phyloP scores from a whole-genome alignment of 2,113 vertebrate species.

The Anas platyrhynchos region DNA sequence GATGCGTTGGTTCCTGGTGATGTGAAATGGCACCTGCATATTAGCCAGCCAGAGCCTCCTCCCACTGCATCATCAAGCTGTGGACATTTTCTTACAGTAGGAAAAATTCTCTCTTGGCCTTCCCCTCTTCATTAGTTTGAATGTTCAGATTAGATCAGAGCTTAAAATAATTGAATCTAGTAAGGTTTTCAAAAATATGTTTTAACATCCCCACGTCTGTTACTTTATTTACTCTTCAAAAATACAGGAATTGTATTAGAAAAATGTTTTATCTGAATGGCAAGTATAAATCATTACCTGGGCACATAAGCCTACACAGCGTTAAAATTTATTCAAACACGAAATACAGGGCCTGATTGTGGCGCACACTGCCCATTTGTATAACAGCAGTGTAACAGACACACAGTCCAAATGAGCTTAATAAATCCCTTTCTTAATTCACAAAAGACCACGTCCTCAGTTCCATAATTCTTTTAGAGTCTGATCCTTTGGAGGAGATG shows the following conservation, averaged over 20 bases:
- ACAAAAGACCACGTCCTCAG: conserved; percentile 57
- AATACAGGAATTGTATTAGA: background rate
- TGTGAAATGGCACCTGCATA: background rate
- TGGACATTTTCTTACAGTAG: background rate
- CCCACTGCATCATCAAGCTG: background rate
- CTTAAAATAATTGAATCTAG: background rate
- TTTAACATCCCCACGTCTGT: background rate
- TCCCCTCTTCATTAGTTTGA: background rate
- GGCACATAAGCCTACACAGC: conserved; percentile 27
- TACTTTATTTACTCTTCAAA: conserved; percentile 37
- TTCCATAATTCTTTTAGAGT: conserved; percentile 59
- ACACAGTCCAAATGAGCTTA: conserved; percentile 47
- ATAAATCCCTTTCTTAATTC: conserved; percentile 60
- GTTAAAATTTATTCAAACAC: conserved; percentile 26
- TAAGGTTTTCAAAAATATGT: background rate
- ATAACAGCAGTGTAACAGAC: conserved; percentile 8
- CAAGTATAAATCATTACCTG: conserved; percentile 24
- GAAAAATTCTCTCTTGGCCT: background rate
- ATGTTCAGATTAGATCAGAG: background rate
- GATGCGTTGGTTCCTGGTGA: background rate
- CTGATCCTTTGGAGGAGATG: conserved; percentile 51
- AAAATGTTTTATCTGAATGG: conserved; percentile 6
- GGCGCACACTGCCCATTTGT: conserved; percentile 20
- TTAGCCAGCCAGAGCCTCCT: background rate
- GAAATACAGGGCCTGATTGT: background rate